Conservation (phyloP, 1,140 invertebrate genomes). For the Neoseiulus cucumeris region DNA sequence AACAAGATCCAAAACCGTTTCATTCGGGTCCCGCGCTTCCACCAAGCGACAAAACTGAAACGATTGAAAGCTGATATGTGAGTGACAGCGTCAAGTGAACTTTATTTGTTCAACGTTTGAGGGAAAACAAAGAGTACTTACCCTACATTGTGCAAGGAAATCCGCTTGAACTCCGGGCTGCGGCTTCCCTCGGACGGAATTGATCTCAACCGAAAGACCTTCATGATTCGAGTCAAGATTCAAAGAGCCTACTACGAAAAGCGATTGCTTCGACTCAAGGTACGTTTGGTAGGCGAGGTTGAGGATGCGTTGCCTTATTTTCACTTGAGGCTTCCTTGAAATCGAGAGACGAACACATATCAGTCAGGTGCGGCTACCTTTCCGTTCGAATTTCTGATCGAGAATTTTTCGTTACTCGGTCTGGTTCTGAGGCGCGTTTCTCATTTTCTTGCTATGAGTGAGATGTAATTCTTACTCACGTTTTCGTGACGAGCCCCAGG, state of each 20-base stretch:
- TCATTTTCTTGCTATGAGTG: too few species aligned
- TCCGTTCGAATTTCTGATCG: too few species aligned
- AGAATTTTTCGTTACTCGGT: too few species aligned
- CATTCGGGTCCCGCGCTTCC: neutral
- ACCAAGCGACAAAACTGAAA: neutral
- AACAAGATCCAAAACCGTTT: neutral
- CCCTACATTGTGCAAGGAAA: neutral
- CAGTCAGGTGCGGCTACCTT: too few species aligned
- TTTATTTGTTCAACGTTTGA: neutral
- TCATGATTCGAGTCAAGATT: neutral
- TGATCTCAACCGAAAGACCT: neutral
- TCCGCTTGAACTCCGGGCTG: neutral
- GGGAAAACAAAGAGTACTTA: neutral
- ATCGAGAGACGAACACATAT: too few species aligned
- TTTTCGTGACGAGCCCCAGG: neutral
- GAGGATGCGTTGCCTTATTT: neutral
- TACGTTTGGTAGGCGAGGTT: conserved; percentile 1
- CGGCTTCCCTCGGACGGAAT: neutral
- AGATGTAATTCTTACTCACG: too few species aligned
- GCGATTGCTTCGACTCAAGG: neutral
- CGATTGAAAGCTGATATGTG: neutral
- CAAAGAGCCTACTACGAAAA: neutral
- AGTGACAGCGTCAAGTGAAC: neutral
- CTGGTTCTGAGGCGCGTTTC: too few species aligned
- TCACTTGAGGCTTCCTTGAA: neutral